Evolutionary conservation across 1,140 invertebrate species (phyloP), one percentile per base, ranked within the genome.

Genomic region (Drosophila persimilis): DNA sequence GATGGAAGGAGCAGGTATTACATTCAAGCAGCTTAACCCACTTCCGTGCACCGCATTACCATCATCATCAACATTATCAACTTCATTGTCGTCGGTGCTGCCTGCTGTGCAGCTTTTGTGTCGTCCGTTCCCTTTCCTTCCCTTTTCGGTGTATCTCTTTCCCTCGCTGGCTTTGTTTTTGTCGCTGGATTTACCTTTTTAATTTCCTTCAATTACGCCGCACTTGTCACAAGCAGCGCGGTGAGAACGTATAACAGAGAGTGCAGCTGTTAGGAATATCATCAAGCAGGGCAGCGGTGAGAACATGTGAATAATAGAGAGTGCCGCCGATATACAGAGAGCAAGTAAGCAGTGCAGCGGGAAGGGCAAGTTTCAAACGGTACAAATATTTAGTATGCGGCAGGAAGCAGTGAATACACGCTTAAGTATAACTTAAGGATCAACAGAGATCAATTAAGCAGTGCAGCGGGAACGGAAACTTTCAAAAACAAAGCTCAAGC

Each of bases 1-100:
- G 20, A 2, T 20, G 20, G 20, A 20, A 20, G 20, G 20, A 22
- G 45, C n/a, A 29, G 15, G 73, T 54, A 86, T 64, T 77, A 81
- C 74, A 81, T 86, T 86, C 88, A 86, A 86, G 83, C 74, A 80
- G 78, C 83, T 86, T 86, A 86, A 86, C 83, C 83, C 83, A 86
- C 84, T 86, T 86, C 83, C 83, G 83, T 56, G 84, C 35, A 13
- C 55, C 78, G 78, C 83, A 88, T 86, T 88, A 88, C 71, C 73
- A 75, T 83, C 70, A 70, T 71, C 73, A 75, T 57, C 64, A 54
- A 60, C 53, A 39, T 35, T 47, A 24, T 51, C 65, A 55, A 63
- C 54, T 63, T 77, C 59, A 52, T 53, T 64, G 63, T 65, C 61
- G 64, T 57, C 70, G 70, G 44, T 56, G 50, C 39, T 56, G 50